phyloP scores from a whole-genome alignment of 2,113 vertebrate genomes.

The Ploceus nigricollis region DNA sequence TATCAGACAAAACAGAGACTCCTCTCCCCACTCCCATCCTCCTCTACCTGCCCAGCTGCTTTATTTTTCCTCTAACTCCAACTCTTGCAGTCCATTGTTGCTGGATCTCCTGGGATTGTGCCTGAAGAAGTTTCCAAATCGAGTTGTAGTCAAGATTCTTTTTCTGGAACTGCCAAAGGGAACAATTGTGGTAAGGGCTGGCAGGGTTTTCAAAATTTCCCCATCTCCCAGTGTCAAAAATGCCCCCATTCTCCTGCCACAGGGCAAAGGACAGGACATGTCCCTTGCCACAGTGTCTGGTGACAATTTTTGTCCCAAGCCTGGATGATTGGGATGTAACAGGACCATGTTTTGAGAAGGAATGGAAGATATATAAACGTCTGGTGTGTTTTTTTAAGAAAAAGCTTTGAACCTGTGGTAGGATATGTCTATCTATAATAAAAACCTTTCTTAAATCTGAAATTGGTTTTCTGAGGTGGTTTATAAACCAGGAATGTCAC shows the following conservation, averaged over 20 bases:
- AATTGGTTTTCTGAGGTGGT: neutral
- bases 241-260: neutral
- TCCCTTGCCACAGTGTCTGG: neutral
- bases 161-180: neutral
- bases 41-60: neutral
- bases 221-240: neutral
- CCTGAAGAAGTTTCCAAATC: neutral
- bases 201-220: neutral
- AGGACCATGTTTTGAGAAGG: neutral
- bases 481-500: neutral
- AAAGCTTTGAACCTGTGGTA: neutral
- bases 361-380: neutral
- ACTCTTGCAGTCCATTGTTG: neutral
- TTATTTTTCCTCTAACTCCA: neutral
- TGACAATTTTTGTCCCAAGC: neutral
- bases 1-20: neutral
- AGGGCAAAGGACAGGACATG: neutral
- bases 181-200: neutral
- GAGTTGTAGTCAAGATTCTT: neutral
- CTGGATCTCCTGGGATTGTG: neutral
- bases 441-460: neutral
- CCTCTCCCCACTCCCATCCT: neutral
- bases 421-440: neutral
- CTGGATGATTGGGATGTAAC: neutral
- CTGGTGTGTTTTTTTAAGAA: neutral